Evolutionary conservation across 2,113 vertebrate genomes (phyloP).

Genomic region (Cyprinodon variegatus): DNA sequence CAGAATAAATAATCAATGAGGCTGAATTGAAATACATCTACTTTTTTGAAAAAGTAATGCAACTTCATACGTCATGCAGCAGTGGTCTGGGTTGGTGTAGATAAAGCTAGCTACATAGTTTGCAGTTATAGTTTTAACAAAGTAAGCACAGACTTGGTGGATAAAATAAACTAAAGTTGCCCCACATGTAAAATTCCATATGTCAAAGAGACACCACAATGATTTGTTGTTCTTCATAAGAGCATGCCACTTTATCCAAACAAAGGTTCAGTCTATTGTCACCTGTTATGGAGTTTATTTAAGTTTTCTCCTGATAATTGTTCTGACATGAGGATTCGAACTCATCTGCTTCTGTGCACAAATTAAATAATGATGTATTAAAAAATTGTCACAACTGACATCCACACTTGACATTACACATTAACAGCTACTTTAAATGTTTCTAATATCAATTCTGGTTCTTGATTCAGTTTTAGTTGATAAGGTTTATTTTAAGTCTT

Average conservation of each 20-base stretch:
- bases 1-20: slow-evolving; percentile 42
- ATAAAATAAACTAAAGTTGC: too few species aligned
- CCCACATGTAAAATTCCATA: too few species aligned
- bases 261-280: background rate
- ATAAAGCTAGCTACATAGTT: slow-evolving; percentile 8
- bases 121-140: slow-evolving; percentile 1
- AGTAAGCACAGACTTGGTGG: background rate
- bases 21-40: slow-evolving; percentile 25
- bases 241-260: too few species aligned
- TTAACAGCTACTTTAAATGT: background rate
- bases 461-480: too few species aligned
- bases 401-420: slow-evolving; percentile 7
- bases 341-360: slow-evolving; percentile 30
- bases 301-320: slow-evolving; percentile 5
- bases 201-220: too few species aligned
- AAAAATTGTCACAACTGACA: slow-evolving; percentile 33
- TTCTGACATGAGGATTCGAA: slow-evolving; percentile 37
- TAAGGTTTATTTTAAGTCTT: too few species aligned
- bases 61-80: background rate
- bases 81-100: slow-evolving; percentile 18
- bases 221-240: too few species aligned
- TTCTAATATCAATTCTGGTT: too few species aligned
- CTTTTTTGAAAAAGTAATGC: background rate
- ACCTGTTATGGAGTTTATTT: slow-evolving; percentile 4
- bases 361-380: slow-evolving; percentile 36